Base-by-base conservation (phyloP, 2,888 invertebrate species). In the Buathra laborator region DNA sequence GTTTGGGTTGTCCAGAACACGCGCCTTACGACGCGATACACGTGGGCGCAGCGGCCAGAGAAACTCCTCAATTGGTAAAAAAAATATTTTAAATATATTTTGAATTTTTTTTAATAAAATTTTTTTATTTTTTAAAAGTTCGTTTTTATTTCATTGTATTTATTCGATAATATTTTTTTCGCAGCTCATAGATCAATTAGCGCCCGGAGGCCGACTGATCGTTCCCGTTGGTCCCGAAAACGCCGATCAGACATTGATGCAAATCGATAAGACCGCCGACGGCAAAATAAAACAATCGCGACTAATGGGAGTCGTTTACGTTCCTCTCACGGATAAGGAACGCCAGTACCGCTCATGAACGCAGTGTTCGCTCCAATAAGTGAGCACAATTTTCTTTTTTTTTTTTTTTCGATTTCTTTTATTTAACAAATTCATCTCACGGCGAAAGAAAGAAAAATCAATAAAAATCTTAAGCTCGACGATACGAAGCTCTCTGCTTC, bases 291-390 rank as follows among this genome's bases (percentile, higher is more conserved):
- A 95, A 29, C 95, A 96, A 84, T 97, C 96, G 88, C 96, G 96
- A 59, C 95, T 99, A 10, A 99, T 99, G 98, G 98, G 98, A 59
- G 99, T 99, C 12, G 97, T 99, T 89, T 99, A 98, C 93, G 99
- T 99, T 48, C 99, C 99, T 0, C 95, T 99, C 66, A 99, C 99
- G 0, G 98, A 98, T 94, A 96, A 96, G 93, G 95, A 96, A 24
- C 95, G 95, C 82, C 97, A 97, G 92, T 96, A 96, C 95, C 95
- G 96, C 68, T 92, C 93, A 88, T 92, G 92, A 90, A 92, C 94
- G 91, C 93, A 90, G 92, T 94, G 93, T 67, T 74, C 64, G 88
- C 89, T 92, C 80, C 90, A 89, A 77, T 92, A 84, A 91, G 85
- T 77, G 86, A 88, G 87, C 87, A 75, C 53, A 44, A 59, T 68